Evolutionary conservation across 2,797 vertebrate genomes (phyloP).

Genomic region (Cetoscarus ocellatus): DNA sequence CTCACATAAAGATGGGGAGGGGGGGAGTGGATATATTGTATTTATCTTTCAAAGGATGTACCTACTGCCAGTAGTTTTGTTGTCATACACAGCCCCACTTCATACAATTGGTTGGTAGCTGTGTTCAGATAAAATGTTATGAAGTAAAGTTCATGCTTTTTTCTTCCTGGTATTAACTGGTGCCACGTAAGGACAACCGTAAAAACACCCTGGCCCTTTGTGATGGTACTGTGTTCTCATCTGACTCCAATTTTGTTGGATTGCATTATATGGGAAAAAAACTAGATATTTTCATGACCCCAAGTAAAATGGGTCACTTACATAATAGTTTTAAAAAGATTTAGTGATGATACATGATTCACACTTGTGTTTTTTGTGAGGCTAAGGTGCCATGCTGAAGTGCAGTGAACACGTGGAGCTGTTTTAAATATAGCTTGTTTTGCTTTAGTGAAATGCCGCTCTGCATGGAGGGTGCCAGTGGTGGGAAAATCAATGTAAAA

Average conservation of each 20-base stretch:
- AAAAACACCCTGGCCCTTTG: neutral
- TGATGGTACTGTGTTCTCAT: neutral
- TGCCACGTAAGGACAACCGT: neutral
- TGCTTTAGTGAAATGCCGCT: slow-evolving; percentile 39
- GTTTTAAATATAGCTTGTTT: slow-evolving; percentile 63
- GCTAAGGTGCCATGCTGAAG: slow-evolving; percentile 47
- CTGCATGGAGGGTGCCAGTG: slow-evolving; percentile 21
- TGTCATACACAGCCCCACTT: neutral
- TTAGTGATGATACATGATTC: slow-evolving; percentile 43
- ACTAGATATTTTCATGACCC: slow-evolving; percentile 20
- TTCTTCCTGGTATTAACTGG: neutral
- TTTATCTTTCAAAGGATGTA: no score
- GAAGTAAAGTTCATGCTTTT: neutral
- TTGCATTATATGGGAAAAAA: slow-evolving; percentile 29
- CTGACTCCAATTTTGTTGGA: slow-evolving; percentile 41
- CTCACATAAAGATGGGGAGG: no score
- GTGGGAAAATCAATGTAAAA: slow-evolving; percentile 16
- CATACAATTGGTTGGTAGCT: neutral
- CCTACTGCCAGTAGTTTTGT: no score
- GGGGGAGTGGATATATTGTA: no score
- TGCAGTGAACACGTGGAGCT: slow-evolving; percentile 45
- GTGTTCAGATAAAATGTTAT: neutral
- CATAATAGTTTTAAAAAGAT: slow-evolving; percentile 28
- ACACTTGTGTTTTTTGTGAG: slow-evolving; percentile 51
- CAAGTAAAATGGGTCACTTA: slow-evolving; percentile 30